phyloP scores from a whole-genome alignment of 2,797 vertebrate genomes.

The Adrianichthys oophorus region DNA sequence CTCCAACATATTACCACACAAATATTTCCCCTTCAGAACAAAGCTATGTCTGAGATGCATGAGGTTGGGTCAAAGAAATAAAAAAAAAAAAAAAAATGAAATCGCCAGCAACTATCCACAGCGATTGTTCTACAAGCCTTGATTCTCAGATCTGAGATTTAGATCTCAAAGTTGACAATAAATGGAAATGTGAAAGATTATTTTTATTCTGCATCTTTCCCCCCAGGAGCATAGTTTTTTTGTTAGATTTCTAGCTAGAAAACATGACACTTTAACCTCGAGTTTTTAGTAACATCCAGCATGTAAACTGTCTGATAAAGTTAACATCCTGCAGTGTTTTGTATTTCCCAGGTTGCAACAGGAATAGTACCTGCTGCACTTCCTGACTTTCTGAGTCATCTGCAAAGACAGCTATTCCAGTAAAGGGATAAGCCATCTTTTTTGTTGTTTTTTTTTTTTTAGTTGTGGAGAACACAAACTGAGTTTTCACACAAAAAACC shows the following conservation, averaged over 20 bases:
- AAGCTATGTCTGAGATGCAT: conserved; percentile 39
- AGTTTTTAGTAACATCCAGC: too few relatives aligned
- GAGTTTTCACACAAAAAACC: conserved; percentile 59
- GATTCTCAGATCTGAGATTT: conserved; percentile 10
- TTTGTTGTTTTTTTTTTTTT: too few relatives aligned
- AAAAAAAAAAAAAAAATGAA: conserved; percentile 40
- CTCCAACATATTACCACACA: conserved; percentile 50
- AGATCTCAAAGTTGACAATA: conserved; percentile 7
- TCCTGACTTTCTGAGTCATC: too few relatives aligned
- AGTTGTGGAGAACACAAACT: conserved; percentile 6
- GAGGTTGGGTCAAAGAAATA: conserved; percentile 17
- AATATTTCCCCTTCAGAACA: conserved; percentile 55
- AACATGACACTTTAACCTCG: too few relatives aligned
- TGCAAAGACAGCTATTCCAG: too few relatives aligned
- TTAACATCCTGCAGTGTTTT: too few relatives aligned
- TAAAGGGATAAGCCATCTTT: too few relatives aligned
- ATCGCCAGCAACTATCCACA: conserved; percentile 33
- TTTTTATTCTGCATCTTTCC: conserved; percentile 5
- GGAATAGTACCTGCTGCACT: too few relatives aligned
- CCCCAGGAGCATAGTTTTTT: too few relatives aligned
- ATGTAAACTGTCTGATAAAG: too few relatives aligned
- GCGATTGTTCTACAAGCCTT: conserved; percentile 27
- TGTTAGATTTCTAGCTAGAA: too few relatives aligned
- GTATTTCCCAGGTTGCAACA: too few relatives aligned
- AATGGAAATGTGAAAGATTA: conserved; percentile 18